Base-by-base conservation (phyloP, 2,797 vertebrate genomes). In the Gymnothorax reevesii region DNA sequence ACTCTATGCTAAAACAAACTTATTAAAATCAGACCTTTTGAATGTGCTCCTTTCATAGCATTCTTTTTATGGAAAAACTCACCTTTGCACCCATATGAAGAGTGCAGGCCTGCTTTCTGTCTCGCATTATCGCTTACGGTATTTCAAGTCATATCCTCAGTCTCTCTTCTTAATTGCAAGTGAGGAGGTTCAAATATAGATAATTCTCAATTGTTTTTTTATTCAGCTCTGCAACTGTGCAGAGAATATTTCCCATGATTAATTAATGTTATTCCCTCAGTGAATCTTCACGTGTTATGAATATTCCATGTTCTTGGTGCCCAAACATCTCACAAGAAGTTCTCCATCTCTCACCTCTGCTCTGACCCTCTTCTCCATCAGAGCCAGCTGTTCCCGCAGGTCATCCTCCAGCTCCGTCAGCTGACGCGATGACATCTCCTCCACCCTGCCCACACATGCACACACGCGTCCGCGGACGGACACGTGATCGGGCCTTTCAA, bases 381-480 rank as follows among this genome's bases (percentile, higher is more conserved):
- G 88, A 9, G 66, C 27, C 2, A 96, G 90, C 73, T 96, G 96
- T 66, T 92, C 91, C 87, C 95, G 94, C 57, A 96, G 86, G 83
- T 96, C 95, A 0, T 97, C 96, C 84, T 97, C 96, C 88, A 97
- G 87, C 77, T 96, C 95, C n/a, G 89, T 86, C 89, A 95, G 90
- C 84, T 95, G 96, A 89, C 91, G 93, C 80, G 86, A 92, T 87
- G 93, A 95, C 88, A 94, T 91, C 82, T 95, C 96, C 84, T 96
- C 95, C 0, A 93, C 90, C 89, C 96, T 97, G 92, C 90, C 87
- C 82, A 57, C 82, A 89, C 84, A 88, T 54, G 85, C 27, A 88
- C 88, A 86, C 27, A 42, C 7, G 83, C 0, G 0, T 54, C 86
- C n/a, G 64, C 33, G 73, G 27, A 86, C 27, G 55, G 42, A 12